A percentile compares a stretch with the other conserved stretches of the same genome.
Evolutionary conservation across 1,140 invertebrate genomes (phyloP).

Genomic region (Drosophila novamexicana): DNA sequence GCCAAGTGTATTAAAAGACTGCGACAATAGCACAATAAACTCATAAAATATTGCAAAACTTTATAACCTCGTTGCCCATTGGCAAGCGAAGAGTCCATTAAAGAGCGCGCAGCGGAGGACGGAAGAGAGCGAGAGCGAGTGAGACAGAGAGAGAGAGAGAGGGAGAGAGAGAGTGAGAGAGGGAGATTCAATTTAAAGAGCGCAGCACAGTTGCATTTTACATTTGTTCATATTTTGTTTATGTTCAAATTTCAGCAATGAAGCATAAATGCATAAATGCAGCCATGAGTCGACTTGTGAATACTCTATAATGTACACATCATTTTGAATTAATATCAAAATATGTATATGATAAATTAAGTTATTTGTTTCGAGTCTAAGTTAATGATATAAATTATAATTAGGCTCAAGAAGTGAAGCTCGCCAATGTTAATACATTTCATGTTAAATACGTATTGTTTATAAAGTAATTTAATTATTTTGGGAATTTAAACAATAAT

Average conservation of each 20-base stretch:
- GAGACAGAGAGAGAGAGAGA: slow-evolving; percentile 1
- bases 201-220: slow-evolving; percentile 42
- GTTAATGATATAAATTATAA: too few species aligned
- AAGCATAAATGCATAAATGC: slow-evolving; percentile 6
- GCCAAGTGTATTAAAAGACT: slow-evolving; percentile 34
- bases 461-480: too few species aligned
- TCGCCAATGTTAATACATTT: too few species aligned
- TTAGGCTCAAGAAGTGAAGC: too few species aligned
- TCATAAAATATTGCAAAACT: slow-evolving; percentile 62
- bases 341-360: not conserved
- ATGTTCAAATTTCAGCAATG: slow-evolving; percentile 46
- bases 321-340: not conserved
- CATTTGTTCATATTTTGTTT: slow-evolving; percentile 46
- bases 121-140: not conserved
- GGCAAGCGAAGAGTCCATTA: slow-evolving; percentile 8
- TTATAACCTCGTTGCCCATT: slow-evolving; percentile 62
- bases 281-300: not conserved
- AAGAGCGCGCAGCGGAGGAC: slow-evolving; percentile 2
- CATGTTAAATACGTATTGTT: too few species aligned
- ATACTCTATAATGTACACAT: slow-evolving; percentile 4
- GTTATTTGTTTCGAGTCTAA: too few species aligned
- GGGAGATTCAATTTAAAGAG: slow-evolving; percentile 1
- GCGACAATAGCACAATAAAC: slow-evolving; percentile 46
- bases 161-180: not conserved
- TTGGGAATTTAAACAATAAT: too few species aligned